phyloP scores from a whole-genome alignment of 2,113 vertebrate species.

The Rostratula benghalensis region DNA sequence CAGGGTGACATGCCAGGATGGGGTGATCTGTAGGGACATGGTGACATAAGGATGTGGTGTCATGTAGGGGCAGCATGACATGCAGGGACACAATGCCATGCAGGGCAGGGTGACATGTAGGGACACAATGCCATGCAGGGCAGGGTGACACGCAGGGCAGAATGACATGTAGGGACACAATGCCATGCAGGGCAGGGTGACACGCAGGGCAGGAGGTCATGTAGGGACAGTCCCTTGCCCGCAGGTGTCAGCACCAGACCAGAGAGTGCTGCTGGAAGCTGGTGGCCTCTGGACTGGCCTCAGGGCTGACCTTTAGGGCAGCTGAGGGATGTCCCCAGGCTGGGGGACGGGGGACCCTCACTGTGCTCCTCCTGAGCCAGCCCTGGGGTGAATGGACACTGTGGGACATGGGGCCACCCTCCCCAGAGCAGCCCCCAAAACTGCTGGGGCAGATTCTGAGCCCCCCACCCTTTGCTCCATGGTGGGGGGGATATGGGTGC shows the following conservation, averaged over 20 bases:
- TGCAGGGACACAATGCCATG: neutral
- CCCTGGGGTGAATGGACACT: rapidly evolving
- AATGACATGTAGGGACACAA: rapidly evolving
- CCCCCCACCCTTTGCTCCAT: neutral
- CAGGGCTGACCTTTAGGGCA: rapidly evolving
- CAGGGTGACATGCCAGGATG: neutral
- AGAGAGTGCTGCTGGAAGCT: neutral
- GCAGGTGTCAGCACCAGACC: neutral
- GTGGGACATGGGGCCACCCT: neutral
- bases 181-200: neutral
- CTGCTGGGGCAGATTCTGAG: neutral
- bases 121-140: neutral
- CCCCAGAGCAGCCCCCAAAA: neutral
- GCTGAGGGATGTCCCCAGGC: neutral
- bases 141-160: neutral
- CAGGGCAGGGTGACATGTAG: neutral
- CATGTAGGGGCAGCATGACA: rapidly evolving
- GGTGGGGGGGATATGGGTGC: neutral
- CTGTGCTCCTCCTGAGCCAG: neutral
- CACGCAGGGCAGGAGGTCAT: neutral
- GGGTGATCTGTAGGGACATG: neutral
- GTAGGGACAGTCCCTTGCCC: neutral
- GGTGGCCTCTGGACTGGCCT: neutral
- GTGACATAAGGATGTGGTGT: neutral
- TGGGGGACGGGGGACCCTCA: neutral